These are phyloP conservation scores for Trissolcus basalis DNA, from an alignment of 1,140 invertebrate genomes.

Conservation along the genomic window DNA sequence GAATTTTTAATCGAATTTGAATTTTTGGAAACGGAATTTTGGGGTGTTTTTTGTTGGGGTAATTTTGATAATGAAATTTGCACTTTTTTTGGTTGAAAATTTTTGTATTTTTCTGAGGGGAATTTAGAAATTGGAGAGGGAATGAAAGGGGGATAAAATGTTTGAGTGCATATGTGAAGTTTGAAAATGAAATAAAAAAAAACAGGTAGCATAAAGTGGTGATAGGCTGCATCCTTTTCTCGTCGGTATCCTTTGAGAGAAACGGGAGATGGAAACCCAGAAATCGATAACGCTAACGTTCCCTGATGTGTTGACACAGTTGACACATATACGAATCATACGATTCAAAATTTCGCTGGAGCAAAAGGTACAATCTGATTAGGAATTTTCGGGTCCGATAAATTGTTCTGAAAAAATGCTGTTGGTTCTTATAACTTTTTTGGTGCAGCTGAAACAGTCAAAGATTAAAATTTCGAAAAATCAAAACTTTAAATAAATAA, in stretches of 20 bases:
- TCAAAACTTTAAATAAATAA: too few relatives aligned
- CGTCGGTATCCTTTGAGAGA: constrained; percentile 27
- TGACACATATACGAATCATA: constrained; percentile 24
- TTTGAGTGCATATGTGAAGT: not conserved
- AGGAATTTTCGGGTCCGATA: not conserved
- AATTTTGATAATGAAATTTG: too few relatives aligned
- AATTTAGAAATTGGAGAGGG: not conserved
- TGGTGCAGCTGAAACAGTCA: too few relatives aligned
- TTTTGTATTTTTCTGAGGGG: too few relatives aligned
- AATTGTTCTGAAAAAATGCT: too few relatives aligned
- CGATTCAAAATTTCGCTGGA: constrained; percentile 13
- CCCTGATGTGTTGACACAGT: constrained; percentile 19
- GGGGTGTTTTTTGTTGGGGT: too few relatives aligned
- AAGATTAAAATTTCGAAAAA: too few relatives aligned
- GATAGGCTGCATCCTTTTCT: constrained; percentile 22
- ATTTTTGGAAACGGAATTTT: too few relatives aligned
- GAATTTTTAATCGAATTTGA: too few relatives aligned
- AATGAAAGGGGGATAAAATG: not conserved
- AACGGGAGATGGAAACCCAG: constrained; percentile 30
- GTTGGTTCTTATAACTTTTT: too few relatives aligned
- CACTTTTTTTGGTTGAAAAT: too few relatives aligned
- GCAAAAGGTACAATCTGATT: not conserved
- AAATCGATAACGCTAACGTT: constrained; percentile 43
- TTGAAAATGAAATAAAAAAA: not conserved
- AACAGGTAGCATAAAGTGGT: constrained; percentile 1